Base-by-base conservation (phyloP, 1,140 invertebrate genomes). In the Drosophila trapezifrons region DNA sequence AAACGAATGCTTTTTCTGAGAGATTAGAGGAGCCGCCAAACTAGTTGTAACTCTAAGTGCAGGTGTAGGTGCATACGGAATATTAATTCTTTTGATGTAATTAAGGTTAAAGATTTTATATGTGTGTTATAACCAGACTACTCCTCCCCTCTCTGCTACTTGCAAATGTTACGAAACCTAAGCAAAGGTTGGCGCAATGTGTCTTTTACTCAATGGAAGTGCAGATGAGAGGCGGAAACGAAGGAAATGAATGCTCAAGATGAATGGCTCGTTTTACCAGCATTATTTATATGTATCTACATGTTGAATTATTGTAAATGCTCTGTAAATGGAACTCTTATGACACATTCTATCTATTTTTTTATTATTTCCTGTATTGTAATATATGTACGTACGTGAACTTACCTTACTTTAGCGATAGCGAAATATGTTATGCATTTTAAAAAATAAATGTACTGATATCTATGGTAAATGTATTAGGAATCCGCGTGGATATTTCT, bases 401-500 rank as follows among this genome's bases (percentile, higher is more conserved):
- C 54, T 65, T 87, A 80, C 78, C 51, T 67, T 78, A 84, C 65
- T 71, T 80, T 65, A 78, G 73, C 66, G 47, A 65, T 71, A 84
- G 76, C 56, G 64, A 87, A 78, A 80, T 89, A 87, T 89, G 84
- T 87, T 87, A 87, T 89, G 84, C 46, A 87, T 87, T 87, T 87
- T 74, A 75, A 84, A 80, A 51, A 87, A 84, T 83, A 89, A 87
- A 87, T 78, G 76, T 77, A 74, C 78, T 84, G 57, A 37, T 54
- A 67, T 72, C 43, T 47, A 76, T 66, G 59, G 25, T 27, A 59
- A 42, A 40, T 20, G 25, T 51, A 40, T 56, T 63, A 64, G 37
- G 1, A n/a, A 20, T 63, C 37, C 10, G 27, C 18, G 15, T 42
- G 54, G 52, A 17, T 29, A 59, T 42, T 29, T 22, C 18, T 15